Evolutionary conservation across 1,140 invertebrate genomes (phyloP), one percentile per base, ranked within the genome.

Genomic region (Aphis craccivora): DNA sequence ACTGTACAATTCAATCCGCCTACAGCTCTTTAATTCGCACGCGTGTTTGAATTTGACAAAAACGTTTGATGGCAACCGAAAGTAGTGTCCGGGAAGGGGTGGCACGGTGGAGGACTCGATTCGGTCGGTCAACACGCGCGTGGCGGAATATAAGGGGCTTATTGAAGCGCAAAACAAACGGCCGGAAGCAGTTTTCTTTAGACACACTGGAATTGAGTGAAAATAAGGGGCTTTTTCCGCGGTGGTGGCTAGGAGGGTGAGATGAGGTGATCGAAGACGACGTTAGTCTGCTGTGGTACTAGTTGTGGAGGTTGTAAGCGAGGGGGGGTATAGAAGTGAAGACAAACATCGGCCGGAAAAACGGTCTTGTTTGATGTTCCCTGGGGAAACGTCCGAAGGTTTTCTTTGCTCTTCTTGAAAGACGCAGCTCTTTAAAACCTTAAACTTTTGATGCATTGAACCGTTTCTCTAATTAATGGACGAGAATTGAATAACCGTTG

Each of bases 111-210:
- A 76, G 30, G 14, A 76, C 30, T n/a, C 30, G 30, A 14, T 84
- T 60, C 25, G 81, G 40, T 92, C 43, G 51, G 91, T 86, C 91
- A 93, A 93, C 81, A 93, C 37, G 35, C 35, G 45, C 25, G 81
- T 30, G 35, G 14, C 8, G 35, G 20, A 83, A 83, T 43, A 51
- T 45, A 86, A 53, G 81, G 81, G 67, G 91, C 81, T 93, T 43
- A 53, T 93, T 84, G 91, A 84, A 84, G 91, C 91, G 91, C 91
- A 93, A 93, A 93, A 93, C 91, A 84, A 93, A 93, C 81, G 81
- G 76, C 91, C 91, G 48, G 91, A 84, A 93, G 91, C 91, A 23
- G 91, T 86, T 93, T 93, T 93, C 91, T 93, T 48, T 93, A 30
- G 35, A 83, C 67, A 37, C 67, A 86, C 81, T 35, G 87, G 67